Evolutionary conservation across 2,113 vertebrate species (phyloP).

Genomic region (Gallinago jamesoni): DNA sequence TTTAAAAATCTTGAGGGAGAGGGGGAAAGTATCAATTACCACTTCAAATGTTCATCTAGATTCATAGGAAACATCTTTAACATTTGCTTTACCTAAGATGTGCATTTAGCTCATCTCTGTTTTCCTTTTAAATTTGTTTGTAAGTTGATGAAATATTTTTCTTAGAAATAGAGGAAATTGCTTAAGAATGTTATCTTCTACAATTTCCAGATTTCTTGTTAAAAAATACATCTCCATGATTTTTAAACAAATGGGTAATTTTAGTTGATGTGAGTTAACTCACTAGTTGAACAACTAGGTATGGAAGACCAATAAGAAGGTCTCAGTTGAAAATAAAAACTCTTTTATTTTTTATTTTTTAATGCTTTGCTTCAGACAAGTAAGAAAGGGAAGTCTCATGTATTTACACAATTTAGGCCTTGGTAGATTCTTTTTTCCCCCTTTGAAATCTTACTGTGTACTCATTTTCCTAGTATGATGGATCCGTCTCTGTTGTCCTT

Average conservation of each 20-base stretch:
- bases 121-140: not conserved
- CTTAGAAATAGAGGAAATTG: not conserved
- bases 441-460: not conserved
- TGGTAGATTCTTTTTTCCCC: not conserved
- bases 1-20: not conserved
- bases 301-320: not conserved
- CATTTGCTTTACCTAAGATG: not conserved
- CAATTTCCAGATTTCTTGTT: not conserved
- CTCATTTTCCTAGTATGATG: rapidly evolving
- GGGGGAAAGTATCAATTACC: not conserved
- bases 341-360: not conserved
- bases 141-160: not conserved
- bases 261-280: not conserved
- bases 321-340: not conserved
- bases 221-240: not conserved
- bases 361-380: not conserved
- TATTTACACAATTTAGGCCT: not conserved
- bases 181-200: not conserved
- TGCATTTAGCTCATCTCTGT: not conserved
- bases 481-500: not conserved
- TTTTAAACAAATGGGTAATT: not conserved
- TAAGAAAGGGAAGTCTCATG: not conserved
- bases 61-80: not conserved
- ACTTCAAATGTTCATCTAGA: not conserved
- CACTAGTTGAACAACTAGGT: not conserved